Evolutionary conservation across 1,140 invertebrate species (phyloP).

Genomic region (Lordiphosa stackelbergi): DNA sequence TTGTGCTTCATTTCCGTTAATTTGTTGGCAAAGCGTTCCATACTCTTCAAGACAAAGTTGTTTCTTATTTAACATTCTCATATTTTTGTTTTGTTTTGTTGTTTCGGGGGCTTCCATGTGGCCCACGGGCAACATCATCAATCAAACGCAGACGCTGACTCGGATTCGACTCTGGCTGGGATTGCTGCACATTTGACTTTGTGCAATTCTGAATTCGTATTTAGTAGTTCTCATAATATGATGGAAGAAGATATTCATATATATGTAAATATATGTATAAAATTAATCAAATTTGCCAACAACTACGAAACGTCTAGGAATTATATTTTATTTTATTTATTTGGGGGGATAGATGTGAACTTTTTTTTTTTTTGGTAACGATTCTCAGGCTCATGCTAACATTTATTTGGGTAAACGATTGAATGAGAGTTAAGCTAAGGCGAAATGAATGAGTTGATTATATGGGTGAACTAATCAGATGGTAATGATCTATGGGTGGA

Average conservation of each 20-base stretch:
- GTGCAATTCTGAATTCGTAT: no score
- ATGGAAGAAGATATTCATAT: no score
- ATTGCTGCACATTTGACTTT: no score
- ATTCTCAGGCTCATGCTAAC: constrained; percentile 52
- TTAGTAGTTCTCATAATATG: no score
- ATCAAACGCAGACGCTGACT: constrained; percentile 35
- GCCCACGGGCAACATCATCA: constrained; percentile 33
- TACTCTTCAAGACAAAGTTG: constrained; percentile 77
- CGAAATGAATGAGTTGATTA: neutral
- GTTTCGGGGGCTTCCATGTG: neutral
- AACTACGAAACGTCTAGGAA: constrained; percentile 61
- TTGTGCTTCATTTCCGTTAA: constrained; percentile 76
- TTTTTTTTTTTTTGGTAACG: constrained; percentile 17
- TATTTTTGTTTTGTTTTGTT: constrained; percentile 52
- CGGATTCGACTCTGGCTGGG: no score
- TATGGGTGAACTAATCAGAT: no score
- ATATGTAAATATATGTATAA: neutral
- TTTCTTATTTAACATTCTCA: constrained; percentile 76
- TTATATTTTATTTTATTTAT: constrained; percentile 26
- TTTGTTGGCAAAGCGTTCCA: constrained; percentile 76
- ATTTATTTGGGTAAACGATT: constrained; percentile 37
- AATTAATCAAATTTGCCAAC: constrained; percentile 21
- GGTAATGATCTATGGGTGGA: no score
- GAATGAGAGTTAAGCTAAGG: constrained; percentile 22
- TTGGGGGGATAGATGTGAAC: constrained; percentile 18